phyloP scores from a whole-genome alignment of 2,113 vertebrate species.

The Diadophis punctatus region DNA sequence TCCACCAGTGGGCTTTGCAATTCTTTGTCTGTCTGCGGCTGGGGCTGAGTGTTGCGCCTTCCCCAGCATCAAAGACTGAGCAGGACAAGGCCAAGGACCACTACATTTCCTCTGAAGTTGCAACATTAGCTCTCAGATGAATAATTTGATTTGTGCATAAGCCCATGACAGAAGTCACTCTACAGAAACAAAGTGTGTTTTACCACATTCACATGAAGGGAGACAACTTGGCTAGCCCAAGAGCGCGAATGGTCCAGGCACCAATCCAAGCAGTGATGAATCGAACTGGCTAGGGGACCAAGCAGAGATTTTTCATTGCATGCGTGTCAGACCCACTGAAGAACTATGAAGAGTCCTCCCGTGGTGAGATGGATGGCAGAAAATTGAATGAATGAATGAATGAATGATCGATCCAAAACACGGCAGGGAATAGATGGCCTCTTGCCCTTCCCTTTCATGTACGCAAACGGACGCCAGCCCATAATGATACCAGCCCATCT shows the following conservation, averaged over 20 bases:
- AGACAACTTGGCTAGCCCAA: background rate
- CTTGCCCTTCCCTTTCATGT: background rate
- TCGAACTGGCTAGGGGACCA: background rate
- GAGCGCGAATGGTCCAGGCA: background rate
- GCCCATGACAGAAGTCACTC: background rate
- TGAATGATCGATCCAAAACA: background rate
- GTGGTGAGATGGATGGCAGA: background rate
- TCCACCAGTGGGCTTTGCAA: constrained; percentile 25
- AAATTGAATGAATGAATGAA: no score
- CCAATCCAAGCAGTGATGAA: background rate
- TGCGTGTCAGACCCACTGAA: background rate
- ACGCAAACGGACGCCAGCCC: background rate
- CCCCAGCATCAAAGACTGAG: constrained; percentile 41
- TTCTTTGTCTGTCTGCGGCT: constrained; percentile 39
- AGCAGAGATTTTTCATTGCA: background rate
- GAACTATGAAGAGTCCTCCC: background rate
- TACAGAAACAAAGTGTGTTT: background rate
- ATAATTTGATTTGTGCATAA: background rate
- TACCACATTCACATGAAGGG: background rate
- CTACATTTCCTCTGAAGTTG: background rate
- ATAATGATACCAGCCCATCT: background rate
- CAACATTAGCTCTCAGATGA: background rate
- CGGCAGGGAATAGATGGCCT: background rate
- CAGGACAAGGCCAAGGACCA: constrained; percentile 20
- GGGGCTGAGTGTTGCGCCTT: constrained; percentile 30